Percentiles rank a stretch among this genome's conserved stretches.
Evolutionary conservation across 2,888 invertebrate species (phyloP).

Genomic region (Hydropsyche betteni): DNA sequence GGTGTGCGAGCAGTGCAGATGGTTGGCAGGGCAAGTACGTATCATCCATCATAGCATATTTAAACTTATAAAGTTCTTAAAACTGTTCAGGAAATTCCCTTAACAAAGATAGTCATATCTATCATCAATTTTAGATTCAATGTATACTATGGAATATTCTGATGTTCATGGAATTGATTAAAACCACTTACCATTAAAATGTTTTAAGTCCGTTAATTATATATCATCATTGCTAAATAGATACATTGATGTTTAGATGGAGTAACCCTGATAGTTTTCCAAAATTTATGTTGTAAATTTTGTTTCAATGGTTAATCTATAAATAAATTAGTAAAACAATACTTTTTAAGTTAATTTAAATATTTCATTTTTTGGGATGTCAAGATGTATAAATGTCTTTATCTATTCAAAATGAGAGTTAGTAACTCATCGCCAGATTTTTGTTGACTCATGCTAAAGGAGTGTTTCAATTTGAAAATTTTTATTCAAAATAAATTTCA

Average conservation of each 20-base stretch:
- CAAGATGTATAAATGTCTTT: constrained; percentile 49
- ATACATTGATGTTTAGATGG: constrained; percentile 49
- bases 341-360: constrained; percentile 19
- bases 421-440: constrained; percentile 47
- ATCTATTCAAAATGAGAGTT: constrained; percentile 46
- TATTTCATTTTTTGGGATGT: constrained; percentile 48
- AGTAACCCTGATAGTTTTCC: constrained; percentile 50
- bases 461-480: too few species aligned
- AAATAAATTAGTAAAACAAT: constrained; percentile 21
- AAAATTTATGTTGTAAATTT: constrained; percentile 50
- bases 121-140: constrained; percentile 30
- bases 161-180: constrained; percentile 1
- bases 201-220: constrained; percentile 23
- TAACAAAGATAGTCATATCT: constrained; percentile 29
- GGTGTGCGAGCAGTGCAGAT: constrained; percentile 99
- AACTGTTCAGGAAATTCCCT: constrained; percentile 10
- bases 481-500: background rate
- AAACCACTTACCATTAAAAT: constrained; percentile 18
- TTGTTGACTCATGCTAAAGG: background rate
- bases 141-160: constrained; percentile 22
- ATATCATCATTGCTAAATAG: constrained; percentile 35
- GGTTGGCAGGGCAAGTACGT: constrained; percentile 99
- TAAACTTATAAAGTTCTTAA: constrained; percentile 14
- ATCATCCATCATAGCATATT: constrained; percentile 58
- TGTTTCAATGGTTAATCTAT: constrained; percentile 30